Percentiles rank a stretch among this genome's conserved stretches.
These are phyloP conservation scores for Melanerpes aurifrons DNA, from an alignment of 2,113 vertebrate species.

Conservation along the genomic window DNA sequence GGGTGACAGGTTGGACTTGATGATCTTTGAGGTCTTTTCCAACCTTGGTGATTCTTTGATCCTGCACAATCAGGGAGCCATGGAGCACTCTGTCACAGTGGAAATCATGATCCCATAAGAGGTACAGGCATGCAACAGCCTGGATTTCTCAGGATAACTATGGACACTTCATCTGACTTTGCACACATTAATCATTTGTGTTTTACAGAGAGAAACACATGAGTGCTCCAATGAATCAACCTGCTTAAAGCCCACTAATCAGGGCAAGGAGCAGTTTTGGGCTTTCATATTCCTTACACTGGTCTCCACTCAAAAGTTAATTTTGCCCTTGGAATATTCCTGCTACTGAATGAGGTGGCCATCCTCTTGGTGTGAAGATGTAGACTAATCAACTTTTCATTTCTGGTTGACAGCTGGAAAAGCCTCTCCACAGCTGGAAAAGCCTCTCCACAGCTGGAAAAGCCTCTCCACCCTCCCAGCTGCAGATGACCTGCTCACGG, in stretches of 20 bases:
- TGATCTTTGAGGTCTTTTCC: too few species aligned
- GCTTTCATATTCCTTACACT: background rate
- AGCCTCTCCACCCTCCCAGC: background rate
- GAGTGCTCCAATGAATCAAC: rapidly evolving
- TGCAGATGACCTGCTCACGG: rapidly evolving
- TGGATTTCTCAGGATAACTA: background rate
- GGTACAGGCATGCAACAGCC: background rate
- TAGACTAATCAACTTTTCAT: background rate
- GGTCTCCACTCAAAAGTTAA: background rate
- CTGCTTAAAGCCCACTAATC: background rate
- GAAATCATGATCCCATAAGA: background rate
- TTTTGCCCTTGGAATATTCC: background rate
- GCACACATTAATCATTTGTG: background rate
- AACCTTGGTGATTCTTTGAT: background rate
- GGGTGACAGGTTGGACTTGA: too few species aligned
- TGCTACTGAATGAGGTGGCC: background rate
- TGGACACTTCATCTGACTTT: background rate
- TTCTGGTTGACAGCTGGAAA: background rate
- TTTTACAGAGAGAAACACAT: background rate
- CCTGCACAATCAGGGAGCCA: background rate
- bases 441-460: background rate
- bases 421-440: background rate
- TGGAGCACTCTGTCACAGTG: background rate
- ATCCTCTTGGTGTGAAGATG: background rate
- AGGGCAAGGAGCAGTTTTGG: background rate